Evolutionary conservation across 2,113 vertebrate genomes (phyloP), one percentile per base, ranked within the genome.

Genomic region (Ammodramus savannarum): DNA sequence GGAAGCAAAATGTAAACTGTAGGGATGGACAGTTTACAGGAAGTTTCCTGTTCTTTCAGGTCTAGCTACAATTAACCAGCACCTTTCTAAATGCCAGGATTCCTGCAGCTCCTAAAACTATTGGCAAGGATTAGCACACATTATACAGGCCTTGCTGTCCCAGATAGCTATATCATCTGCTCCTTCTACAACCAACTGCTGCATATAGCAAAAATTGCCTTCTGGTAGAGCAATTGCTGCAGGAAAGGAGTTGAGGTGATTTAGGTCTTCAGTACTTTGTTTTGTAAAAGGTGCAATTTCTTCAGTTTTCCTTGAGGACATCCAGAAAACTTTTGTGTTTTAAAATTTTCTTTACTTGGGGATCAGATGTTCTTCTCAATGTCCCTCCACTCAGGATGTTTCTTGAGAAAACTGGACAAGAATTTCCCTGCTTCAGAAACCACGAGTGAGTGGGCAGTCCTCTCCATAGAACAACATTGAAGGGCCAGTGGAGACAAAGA

Each of bases 401-500:
- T 76, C 34, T 44, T 14, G 14, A 63, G 43, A 58, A 72, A 76
- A 83, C 29, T 10, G 31, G 49, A 31, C 4, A 13, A 65, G 13
- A 62, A 62, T 23, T 67, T 67, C 57, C 10, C 9, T n/a, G 1
- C 44, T 43, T 46, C 67, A 67, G 34, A 63, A 75, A 44, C 2
- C 31, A 75, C 20, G 8, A 57, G 41, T 29, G 41, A 52, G 12
- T 62, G 57, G 10, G 13, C 1, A 3, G 3, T 66, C 7, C 4
- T 21, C 18, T 78, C 38, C 4, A 9, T 18, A 34, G 9, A 68
- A 18, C 8, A 61, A 1, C 1, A 2, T 0, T 72, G 55, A n/a
- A 41, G 25, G 19, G 32, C 41, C 38, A 31, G 7, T 6, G 3
- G 2, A 43, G 54, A 44, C 36, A 55, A 83, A 15, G 34, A 3